Percentiles rank a stretch among this genome's conserved stretches.
These are phyloP conservation scores for Paratilapia polleni DNA, from an alignment of 2,113 vertebrate genomes.

Conservation along the genomic window DNA sequence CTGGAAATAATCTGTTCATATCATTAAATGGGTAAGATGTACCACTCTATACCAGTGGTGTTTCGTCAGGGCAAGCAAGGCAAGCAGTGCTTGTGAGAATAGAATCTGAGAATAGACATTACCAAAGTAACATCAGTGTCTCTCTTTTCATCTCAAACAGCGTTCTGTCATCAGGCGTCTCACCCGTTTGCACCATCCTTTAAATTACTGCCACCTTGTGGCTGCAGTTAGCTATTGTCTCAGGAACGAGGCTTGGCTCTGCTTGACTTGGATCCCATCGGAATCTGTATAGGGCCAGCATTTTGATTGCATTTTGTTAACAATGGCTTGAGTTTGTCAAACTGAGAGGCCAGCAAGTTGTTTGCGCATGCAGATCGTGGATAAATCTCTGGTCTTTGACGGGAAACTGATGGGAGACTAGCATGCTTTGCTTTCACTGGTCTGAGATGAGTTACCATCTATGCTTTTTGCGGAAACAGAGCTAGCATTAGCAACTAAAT, in stretches of 20 bases:
- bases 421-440: too few species aligned
- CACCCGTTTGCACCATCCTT: background rate
- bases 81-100: background rate
- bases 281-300: background rate
- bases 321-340: background rate
- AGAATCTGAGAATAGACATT: background rate
- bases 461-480: too few species aligned
- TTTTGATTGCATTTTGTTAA: background rate
- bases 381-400: too few species aligned
- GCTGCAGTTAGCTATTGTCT: background rate
- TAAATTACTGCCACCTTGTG: background rate
- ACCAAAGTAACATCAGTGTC: background rate
- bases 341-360: background rate
- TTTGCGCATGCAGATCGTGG: background rate
- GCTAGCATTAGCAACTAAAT: too few species aligned
- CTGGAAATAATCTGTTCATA: too few species aligned
- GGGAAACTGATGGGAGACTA: too few species aligned
- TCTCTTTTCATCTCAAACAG: background rate
- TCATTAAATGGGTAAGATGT: background rate
- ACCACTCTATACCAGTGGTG: background rate
- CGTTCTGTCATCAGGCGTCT: background rate
- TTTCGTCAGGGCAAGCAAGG: background rate
- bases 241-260: background rate
- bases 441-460: too few species aligned
- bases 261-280: background rate